A percentile compares a stretch with the other conserved stretches of the same genome.
These are phyloP conservation scores for Salvelinus namaycush DNA, from an alignment of 2,113 vertebrate genomes.

Conservation along the genomic window DNA sequence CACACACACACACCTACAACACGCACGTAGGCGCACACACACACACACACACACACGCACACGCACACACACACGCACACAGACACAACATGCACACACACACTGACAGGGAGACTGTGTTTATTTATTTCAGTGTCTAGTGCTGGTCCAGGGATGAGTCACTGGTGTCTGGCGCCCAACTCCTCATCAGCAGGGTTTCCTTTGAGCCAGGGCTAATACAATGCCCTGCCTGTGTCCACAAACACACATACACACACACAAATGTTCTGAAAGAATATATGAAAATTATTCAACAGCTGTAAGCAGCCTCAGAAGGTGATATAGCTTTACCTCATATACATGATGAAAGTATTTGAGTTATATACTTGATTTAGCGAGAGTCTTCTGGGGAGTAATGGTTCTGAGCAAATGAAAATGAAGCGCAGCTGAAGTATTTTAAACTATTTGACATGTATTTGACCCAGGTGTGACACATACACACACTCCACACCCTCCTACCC, in stretches of 20 bases:
- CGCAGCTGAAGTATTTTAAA: no score
- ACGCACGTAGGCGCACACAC: no score
- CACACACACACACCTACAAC: neutral
- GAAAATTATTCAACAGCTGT: neutral
- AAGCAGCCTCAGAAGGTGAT: neutral
- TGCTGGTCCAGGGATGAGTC: neutral
- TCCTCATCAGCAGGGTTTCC: neutral
- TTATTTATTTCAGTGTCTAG: neutral
- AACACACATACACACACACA: neutral
- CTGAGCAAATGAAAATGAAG: no score
- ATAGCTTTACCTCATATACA: neutral
- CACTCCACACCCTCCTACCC: no score
- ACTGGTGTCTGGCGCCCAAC: neutral
- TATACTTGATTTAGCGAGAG: neutral
- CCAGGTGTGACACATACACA: no score
- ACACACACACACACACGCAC: neutral
- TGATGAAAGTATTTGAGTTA: neutral
- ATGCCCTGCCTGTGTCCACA: neutral
- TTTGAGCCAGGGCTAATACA: neutral
- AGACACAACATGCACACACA: neutral
- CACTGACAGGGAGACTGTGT: neutral
- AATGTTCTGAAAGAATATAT: neutral
- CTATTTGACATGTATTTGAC: no score
- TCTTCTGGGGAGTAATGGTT: neutral
- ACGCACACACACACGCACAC: neutral